Base-by-base conservation (phyloP, 2,888 invertebrate species). In the Tridacna crocea region DNA sequence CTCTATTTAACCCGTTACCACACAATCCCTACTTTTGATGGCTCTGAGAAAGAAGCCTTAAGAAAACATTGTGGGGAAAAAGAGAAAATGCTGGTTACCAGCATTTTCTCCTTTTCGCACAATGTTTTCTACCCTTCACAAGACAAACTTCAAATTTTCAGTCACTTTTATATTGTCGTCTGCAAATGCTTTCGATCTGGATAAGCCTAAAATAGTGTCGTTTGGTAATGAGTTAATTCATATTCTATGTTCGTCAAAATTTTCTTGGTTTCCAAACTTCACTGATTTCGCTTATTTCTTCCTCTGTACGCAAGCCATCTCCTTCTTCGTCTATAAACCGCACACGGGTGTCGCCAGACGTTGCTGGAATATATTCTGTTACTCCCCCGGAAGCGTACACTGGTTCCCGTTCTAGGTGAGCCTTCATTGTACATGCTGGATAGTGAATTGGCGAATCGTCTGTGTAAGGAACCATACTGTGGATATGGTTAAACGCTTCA, bases 181-280 rank as follows among this genome's bases (percentile, higher is more conserved):
- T n/a, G n/a, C n/a, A n/a, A n/a, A n/a, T n/a, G n/a, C n/a, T n/a
- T n/a, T n/a, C n/a, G n/a, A n/a, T n/a, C n/a, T n/a, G n/a, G n/a
- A n/a, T n/a, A n/a, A n/a, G n/a, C n/a, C n/a, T n/a, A n/a, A n/a
- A n/a, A n/a, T n/a, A n/a, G n/a, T n/a, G n/a, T n/a, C n/a, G n/a
- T n/a, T n/a, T n/a, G n/a, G n/a, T n/a, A n/a, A n/a, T n/a, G n/a
- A n/a, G n/a, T n/a, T n/a, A 36, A 36, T 36, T 36, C 36, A 36
- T 4, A 36, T 36, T 8, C 8, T 4, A 36, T 36, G 36, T 36
- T 36, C 13, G 12, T 61, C 61, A 79, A 51, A 75, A 75, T 70
- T 61, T 75, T 47, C 60, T 26, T 10, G 72, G 75, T 27, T 75
- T 75, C 80, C 80, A 80, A 58, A 76, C 75, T 22, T 66, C 75